phyloP scores from a whole-genome alignment of 1,140 invertebrate species.

The Tenebrio molitor region DNA sequence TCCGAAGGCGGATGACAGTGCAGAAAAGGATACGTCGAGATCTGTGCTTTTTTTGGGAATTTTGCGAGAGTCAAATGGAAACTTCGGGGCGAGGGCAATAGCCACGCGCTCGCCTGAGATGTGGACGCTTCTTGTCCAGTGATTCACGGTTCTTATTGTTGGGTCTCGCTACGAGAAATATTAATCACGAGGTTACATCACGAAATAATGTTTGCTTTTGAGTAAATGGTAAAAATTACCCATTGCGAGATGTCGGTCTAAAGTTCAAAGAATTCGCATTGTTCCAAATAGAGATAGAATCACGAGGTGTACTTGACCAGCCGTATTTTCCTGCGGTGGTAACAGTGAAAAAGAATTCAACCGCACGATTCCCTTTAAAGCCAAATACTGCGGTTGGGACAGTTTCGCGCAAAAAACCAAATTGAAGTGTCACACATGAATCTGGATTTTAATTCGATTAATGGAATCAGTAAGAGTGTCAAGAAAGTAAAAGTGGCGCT shows the following conservation, averaged over 20 bases:
- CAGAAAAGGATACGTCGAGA: background rate
- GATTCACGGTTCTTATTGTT: no score
- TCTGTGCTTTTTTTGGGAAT: conserved; percentile 1
- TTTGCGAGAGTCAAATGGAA: background rate
- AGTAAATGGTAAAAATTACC: background rate
- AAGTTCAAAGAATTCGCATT: conserved; percentile 20
- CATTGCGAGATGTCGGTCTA: conserved; percentile 1
- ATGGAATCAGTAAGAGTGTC: no score
- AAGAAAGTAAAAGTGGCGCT: no score
- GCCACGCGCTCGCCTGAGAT: background rate
- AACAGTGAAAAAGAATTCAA: background rate
- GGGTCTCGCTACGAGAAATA: conserved; percentile 7
- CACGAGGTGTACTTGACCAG: background rate
- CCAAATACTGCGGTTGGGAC: conserved; percentile 3
- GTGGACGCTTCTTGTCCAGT: no score
- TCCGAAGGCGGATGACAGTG: background rate
- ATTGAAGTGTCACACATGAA: no score
- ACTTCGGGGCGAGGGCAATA: conserved; percentile 3
- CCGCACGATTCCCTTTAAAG: conserved; percentile 8
- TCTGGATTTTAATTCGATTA: no score
- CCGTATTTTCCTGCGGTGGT: background rate
- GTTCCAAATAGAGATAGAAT: background rate
- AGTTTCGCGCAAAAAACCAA: no score
- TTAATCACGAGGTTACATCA: conserved; percentile 12
- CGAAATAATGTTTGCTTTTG: background rate